Base-by-base conservation (phyloP, 2,888 invertebrate genomes). In the Zaprionus obscuricornis region DNA sequence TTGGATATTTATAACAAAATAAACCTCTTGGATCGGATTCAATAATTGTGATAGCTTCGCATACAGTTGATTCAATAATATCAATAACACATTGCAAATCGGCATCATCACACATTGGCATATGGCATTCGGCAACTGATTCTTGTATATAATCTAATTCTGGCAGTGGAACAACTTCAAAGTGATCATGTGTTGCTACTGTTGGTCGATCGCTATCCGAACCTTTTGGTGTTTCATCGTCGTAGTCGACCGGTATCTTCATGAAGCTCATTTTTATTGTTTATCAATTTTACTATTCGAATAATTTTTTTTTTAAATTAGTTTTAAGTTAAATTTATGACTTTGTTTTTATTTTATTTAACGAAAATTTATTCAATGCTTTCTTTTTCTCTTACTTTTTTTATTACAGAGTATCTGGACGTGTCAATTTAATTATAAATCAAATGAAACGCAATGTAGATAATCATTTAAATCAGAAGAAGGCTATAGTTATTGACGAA, bases 381-480 rank as follows among this genome's bases (percentile, higher is more conserved):
- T 13, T 5, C n/a, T 27, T 24, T 3, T 13, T 5, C 33, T 13
- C 16, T 43, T 13, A n/a, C n/a, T 50, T 40, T 46, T 10, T 18
- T n/a, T 33, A 62, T 79, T 76, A 11, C 18, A 90, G 90, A 66
- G 72, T 90, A 0, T 85, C 85, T 33, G 90, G 90, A 5, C 85
- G 90, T 1, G 74, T 90, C 3, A 86, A 88, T 54, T 74, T 90
- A 43, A 75, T 90, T 29, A 86, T 90, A 1, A 89, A 81, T 60
- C 90, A 90, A 83, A 90, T 90, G 56, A 87, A 88, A 59, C 84
- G 87, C 1, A 90, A 90, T 60, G 74, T 79, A 0, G 85, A 85
- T 20, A 88, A 88, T 10, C 71, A 66, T 29, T 63, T 90, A 6
- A 87, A 88, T 56, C 85, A 74, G 56, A 81, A 85, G 20, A 87